phyloP scores from a whole-genome alignment of 2,797 vertebrate species.

The Bradypus variegatus region DNA sequence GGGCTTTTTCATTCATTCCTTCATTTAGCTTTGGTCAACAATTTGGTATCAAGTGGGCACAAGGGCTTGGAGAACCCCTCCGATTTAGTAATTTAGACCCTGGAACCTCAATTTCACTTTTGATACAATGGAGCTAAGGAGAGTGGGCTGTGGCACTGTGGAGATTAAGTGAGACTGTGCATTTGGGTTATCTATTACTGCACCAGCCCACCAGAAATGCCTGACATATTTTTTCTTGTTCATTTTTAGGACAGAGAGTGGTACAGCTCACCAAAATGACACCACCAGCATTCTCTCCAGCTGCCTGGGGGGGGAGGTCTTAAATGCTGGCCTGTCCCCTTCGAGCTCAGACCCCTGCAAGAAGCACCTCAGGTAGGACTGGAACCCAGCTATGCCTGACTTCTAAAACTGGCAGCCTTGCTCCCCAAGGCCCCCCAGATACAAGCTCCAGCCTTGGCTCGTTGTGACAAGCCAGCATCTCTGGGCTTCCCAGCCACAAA shows the following conservation, averaged over 20 bases:
- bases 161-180: accelerated
- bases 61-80: not conserved
- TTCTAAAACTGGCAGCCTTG: not conserved
- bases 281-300: not conserved
- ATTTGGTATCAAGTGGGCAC: not conserved
- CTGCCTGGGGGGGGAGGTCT: not conserved
- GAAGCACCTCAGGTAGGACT: not conserved
- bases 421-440: no score
- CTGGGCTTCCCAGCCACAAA: not conserved
- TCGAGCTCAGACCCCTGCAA: not conserved
- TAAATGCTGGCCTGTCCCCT: not conserved
- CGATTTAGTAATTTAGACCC: not conserved
- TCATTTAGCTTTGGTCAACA: not conserved
- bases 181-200: accelerated
- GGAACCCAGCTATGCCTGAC: not conserved
- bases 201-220: accelerated
- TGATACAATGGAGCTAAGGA: accelerated
- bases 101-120: not conserved
- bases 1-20: not conserved
- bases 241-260: not conserved
- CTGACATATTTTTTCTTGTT: accelerated
- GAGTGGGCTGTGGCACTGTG: accelerated
- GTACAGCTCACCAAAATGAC: accelerated
- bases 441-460: not conserved
- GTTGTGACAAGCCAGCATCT: accelerated